These are phyloP conservation scores for Pteropus rufus DNA, from an alignment of 2,797 vertebrate species.

Conservation along the genomic window DNA sequence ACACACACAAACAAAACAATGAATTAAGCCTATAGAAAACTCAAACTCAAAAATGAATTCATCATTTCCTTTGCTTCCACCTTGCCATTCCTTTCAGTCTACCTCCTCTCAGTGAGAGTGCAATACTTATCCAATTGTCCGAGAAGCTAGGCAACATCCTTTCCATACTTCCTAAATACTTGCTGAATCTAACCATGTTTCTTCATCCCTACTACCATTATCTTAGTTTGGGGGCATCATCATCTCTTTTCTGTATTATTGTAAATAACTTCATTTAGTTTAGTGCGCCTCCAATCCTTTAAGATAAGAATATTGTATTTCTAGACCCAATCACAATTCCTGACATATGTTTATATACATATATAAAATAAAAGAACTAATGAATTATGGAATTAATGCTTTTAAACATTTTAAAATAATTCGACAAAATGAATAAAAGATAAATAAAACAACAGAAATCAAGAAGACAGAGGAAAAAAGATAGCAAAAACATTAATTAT, in stretches of 20 bases:
- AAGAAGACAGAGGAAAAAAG: background rate
- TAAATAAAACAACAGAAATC: conserved; percentile 7
- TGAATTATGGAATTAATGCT: background rate
- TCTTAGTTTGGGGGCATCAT: background rate
- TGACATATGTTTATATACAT: background rate
- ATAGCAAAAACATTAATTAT: background rate
- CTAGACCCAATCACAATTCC: background rate
- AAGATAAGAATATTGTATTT: background rate
- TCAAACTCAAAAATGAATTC: background rate
- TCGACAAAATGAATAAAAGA: conserved; percentile 27
- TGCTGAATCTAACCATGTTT: background rate
- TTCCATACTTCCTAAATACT: background rate
- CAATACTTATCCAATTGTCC: background rate
- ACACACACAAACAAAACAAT: background rate
- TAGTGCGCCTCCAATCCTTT: background rate
- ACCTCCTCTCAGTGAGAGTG: background rate
- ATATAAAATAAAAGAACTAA: conserved; percentile 27
- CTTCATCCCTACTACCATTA: background rate
- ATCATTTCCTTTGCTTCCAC: background rate
- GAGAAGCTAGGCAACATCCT: background rate
- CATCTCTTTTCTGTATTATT: background rate
- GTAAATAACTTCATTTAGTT: background rate
- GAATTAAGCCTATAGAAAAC: background rate
- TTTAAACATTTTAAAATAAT: conserved; percentile 11
- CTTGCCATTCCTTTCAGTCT: background rate